A percentile compares a stretch with the other conserved stretches of the same genome.
phyloP scores from a whole-genome alignment of 2,888 invertebrate genomes.

The Idaea aversata region DNA sequence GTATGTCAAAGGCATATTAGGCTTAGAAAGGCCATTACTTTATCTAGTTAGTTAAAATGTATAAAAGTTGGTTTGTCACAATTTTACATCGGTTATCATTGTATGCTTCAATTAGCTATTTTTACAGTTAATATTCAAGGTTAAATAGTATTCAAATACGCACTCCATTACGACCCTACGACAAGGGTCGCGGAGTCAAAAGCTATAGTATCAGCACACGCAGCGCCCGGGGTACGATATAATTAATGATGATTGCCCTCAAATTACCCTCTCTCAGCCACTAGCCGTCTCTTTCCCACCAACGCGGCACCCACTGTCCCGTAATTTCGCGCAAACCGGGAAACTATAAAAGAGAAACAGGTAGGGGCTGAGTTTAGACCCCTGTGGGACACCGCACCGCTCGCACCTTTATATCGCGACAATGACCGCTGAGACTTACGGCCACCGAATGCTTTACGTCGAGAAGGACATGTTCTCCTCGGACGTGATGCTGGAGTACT shows the following conservation, averaged over 20 bases:
- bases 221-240: conserved; percentile 65
- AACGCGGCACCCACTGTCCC: conserved; percentile 33
- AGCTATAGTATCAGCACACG: conserved; percentile 48
- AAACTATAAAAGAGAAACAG: conserved; percentile 73
- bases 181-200: conserved; percentile 36
- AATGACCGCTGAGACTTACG: conserved; percentile 77
- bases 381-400: conserved; percentile 59
- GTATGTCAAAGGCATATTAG: not conserved
- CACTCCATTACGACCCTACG: conserved; percentile 30
- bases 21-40: conserved; percentile 13
- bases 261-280: conserved; percentile 72
- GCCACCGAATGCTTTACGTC: conserved; percentile 67
- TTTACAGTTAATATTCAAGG: conserved; percentile 20
- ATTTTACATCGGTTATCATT: not conserved
- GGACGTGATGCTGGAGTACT: conserved; percentile 71
- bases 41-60: not conserved
- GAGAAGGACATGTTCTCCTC: conserved; percentile 72
- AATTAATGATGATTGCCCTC: conserved; percentile 80
- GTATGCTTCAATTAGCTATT: not conserved
- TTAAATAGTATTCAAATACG: conserved; percentile 36
- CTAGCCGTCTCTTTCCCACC: conserved; percentile 49
- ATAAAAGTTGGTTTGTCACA: not conserved
- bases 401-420: conserved; percentile 49
- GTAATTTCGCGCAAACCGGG: conserved; percentile 59
- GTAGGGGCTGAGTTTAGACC: conserved; percentile 63